Evolutionary conservation across 1,140 invertebrate species (phyloP).

Genomic region (Steinernema khuongi): DNA sequence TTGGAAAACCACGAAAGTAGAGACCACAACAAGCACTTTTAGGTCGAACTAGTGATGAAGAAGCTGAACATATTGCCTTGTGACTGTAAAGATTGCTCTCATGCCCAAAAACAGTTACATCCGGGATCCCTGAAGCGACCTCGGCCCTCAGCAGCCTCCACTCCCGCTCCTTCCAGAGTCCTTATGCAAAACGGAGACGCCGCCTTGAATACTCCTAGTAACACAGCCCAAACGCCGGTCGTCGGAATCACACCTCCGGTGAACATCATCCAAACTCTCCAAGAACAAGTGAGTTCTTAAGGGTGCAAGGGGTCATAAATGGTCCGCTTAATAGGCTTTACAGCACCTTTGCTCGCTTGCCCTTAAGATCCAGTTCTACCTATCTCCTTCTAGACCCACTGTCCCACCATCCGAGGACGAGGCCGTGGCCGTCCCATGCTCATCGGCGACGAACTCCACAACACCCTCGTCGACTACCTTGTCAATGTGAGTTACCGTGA

Average conservation of each 20-base stretch:
- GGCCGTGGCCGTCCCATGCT: conserved; percentile 1
- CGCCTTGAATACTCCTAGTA: background rate
- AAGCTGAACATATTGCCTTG: background rate
- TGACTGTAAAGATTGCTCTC: background rate
- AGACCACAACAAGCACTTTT: background rate
- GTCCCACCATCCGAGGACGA: background rate
- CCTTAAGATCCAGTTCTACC: too few species aligned
- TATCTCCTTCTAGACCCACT: background rate
- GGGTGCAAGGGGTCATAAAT: background rate
- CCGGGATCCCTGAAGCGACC: background rate
- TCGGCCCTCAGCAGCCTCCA: background rate
- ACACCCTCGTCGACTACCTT: background rate
- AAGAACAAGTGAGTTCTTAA: background rate
- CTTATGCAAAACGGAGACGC: background rate
- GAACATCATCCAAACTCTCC: background rate
- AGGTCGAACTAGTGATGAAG: background rate
- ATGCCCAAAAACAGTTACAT: background rate
- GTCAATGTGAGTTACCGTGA: background rate
- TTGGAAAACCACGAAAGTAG: background rate
- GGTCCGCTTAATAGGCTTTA: too few species aligned
- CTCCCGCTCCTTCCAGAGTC: background rate
- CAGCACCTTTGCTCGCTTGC: too few species aligned
- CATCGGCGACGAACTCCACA: background rate
- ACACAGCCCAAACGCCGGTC: background rate
- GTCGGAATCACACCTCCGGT: background rate